Conservation (phyloP, 2,797 vertebrate genomes). For the Pipistrellus nathusii region DNA sequence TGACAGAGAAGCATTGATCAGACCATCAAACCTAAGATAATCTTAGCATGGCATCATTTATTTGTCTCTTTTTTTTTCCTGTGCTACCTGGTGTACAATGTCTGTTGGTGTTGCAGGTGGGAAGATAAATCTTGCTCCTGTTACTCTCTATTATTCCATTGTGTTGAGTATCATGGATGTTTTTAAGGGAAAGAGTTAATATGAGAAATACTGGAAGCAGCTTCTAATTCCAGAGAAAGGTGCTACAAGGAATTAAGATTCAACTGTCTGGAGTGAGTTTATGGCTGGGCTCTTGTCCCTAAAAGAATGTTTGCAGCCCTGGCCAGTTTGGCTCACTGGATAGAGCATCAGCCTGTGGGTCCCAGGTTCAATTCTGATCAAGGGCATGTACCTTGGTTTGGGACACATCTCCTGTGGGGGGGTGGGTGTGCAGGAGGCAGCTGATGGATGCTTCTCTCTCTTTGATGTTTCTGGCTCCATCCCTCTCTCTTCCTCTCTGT, state of each 20-base stretch:
- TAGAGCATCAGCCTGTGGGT: no score
- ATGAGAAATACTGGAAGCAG: not conserved
- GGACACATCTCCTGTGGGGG: no score
- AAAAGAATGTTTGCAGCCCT: not conserved
- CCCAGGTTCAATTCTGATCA: no score
- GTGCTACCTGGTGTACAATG: not conserved
- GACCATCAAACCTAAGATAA: no score
- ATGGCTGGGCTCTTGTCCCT: not conserved
- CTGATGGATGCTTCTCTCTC: no score
- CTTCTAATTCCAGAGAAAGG: not conserved
- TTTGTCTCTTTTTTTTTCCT: constrained; percentile 21
- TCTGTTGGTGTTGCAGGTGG: not conserved
- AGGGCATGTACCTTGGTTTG: no score
- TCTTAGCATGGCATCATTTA: not conserved
- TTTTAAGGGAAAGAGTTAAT: not conserved
- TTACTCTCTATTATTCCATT: not conserved
- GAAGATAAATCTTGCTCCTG: not conserved
- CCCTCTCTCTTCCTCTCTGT: no score
- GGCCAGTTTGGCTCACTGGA: no score
- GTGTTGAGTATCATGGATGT: not conserved
- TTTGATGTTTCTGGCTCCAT: no score
- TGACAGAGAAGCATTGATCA: no score
- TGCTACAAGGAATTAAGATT: not conserved
- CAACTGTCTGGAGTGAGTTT: not conserved
- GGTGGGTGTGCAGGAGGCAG: no score